Percentiles rank a stretch among this genome's conserved stretches.
phyloP scores from a whole-genome alignment of 2,888 invertebrate genomes.

The Caenorhabditis zanzibari region DNA sequence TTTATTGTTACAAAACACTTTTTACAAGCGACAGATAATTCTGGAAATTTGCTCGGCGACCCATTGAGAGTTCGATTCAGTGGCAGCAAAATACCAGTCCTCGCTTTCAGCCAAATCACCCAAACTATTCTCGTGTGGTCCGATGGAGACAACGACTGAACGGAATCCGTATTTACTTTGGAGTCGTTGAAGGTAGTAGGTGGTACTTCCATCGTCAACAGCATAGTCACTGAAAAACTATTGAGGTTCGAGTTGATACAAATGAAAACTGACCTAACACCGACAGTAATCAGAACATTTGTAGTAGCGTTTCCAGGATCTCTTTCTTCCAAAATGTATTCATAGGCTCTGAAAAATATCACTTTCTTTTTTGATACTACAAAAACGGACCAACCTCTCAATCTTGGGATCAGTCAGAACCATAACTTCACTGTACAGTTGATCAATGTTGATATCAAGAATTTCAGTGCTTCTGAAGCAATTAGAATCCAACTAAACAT shows the following conservation, averaged over 20 bases:
- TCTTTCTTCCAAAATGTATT: conserved; percentile 50
- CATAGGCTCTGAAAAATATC: conserved; percentile 40
- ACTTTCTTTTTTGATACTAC: neutral
- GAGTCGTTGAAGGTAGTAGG: conserved; percentile 29
- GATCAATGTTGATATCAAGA: conserved; percentile 37
- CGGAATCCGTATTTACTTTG: conserved; percentile 27
- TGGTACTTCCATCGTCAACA: conserved; percentile 21
- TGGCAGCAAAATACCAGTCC: conserved; percentile 45
- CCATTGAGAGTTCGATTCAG: conserved; percentile 43
- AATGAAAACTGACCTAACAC: too few species aligned
- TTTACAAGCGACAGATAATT: conserved; percentile 57
- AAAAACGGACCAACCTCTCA: conserved; percentile 33
- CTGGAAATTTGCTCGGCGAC: conserved; percentile 58
- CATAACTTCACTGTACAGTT: conserved; percentile 34
- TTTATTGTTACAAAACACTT: too few species aligned
- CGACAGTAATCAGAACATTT: conserved; percentile 52
- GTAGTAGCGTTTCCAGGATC: conserved; percentile 20
- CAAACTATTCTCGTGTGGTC: neutral
- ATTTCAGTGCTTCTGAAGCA: conserved; percentile 43
- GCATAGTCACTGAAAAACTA: conserved; percentile 24
- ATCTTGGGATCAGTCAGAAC: conserved; percentile 37
- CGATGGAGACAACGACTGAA: conserved; percentile 26
- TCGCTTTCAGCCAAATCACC: conserved; percentile 25
- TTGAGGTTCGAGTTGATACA: too few species aligned
- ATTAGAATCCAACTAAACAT: neutral